Evolutionary conservation across 2,888 invertebrate species (phyloP), one percentile per base, ranked within the genome.

Genomic region (Xanthia icteritia): DNA sequence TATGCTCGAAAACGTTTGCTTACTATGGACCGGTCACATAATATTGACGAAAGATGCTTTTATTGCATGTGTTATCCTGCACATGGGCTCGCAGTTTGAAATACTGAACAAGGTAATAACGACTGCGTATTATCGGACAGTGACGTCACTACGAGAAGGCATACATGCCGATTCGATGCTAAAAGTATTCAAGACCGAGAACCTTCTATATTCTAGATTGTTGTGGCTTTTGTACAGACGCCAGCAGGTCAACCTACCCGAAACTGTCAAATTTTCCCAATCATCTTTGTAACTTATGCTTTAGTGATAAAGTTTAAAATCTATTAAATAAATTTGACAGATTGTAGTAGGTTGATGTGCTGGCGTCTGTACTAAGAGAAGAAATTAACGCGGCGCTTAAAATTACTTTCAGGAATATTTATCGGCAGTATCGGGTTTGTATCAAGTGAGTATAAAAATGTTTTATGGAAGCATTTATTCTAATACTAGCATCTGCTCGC

Each of bases 1-100:
- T 82, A 86, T 94, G 5, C 84, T 96, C 17, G 96, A 96, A 88
- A 94, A 95, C 13, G 84, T 94, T 5, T 95, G 96, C 2, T 86
- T 96, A 45, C 86, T 96, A 27, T 96, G 96, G 95, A 96, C 96
- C 0, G 96, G 96, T 1, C 95, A 96, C 76, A 96, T 96, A 54
- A 95, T 96, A 36, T 94, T 96, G 94, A 92, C 92, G 0, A 95
- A 96, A 69, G 96, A 96, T 81, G 96, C 96, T 2, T 95, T 96
- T 79, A 95, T 96, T 76, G 96, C 93, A 11, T 94, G 96, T 5
- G 85, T 96, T 27, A 95, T 96, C 73, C 87, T 96, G 2, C 96
- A 96, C 71, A 95, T 96, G 95, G 95, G 95, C 81, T 90, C 93
- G 8, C 96, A 96, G 83, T 96, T 96, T 79, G 85, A 87, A 5